Base-by-base conservation (phyloP, 2,888 invertebrate genomes). In the Marasmarcha lunaedactyla region DNA sequence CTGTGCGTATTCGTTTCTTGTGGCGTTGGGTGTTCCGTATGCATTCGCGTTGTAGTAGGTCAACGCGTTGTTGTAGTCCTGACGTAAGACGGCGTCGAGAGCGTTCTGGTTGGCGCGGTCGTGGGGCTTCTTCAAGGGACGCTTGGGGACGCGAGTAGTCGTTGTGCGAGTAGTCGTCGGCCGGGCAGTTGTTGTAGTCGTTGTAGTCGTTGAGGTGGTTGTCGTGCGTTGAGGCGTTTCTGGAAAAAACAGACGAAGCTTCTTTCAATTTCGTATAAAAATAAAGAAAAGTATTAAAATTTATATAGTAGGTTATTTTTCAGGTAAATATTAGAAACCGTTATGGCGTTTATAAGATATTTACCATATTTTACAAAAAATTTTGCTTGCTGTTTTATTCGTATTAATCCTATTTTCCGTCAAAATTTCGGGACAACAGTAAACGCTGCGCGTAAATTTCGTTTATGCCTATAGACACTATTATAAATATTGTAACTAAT, bases 181-280 rank as follows among this genome's bases (percentile, higher is more conserved):
- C 12, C 64, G 55, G 6, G 73, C 63, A 1, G 83, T 77, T 0
- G 81, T 79, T 0, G 77, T 71, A 0, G 76, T 76, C 0, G 72
- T 63, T 0, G 74, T 74, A 1, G 81, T 81, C 1, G 68, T 67
- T 2, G 66, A 65, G 4, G 79, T 79, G 1, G 79, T 79, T n/a
- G 72, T 74, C 2, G 71, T 71, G 48, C 70, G 64, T 46, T 69
- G 71, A 40, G 81, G 79, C 15, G 78, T 74, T 50, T 81, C 83
- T 83, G 81, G 57, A 70, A 76, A 74, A 41, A 45, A 52, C 11
- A 35, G 25, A 42, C 38, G 39, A 26, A 25, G 6, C 5, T 14
- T 10, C 2, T 11, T 33, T 25, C 6, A 25, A 25, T 5, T 25
- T 9, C 25, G 25, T 25, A 25, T 25, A 25, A 25, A 25, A 5